Conservation (phyloP, 2,113 vertebrate genomes). For the Sinocyclocheilus rhinocerous region DNA sequence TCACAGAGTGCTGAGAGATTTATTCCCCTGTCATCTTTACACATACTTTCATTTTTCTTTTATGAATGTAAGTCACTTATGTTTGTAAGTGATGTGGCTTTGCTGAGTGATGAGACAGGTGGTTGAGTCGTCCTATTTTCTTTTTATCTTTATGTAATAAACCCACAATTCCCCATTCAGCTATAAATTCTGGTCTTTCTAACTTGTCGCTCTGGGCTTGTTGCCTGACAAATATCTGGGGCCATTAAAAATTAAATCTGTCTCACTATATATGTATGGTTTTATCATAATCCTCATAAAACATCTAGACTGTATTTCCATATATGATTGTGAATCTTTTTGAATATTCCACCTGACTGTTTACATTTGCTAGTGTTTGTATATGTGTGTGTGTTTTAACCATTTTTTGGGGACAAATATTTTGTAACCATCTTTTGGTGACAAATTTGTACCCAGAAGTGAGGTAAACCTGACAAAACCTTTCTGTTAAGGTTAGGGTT, state of each 20-base stretch:
- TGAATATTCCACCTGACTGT: neutral
- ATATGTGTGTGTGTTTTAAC: too few relatives aligned
- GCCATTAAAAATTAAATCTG: neutral
- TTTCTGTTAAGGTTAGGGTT: too few relatives aligned
- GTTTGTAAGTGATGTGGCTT: slow-evolving; percentile 61
- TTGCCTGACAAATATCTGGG: slow-evolving; percentile 23
- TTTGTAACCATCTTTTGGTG: too few relatives aligned
- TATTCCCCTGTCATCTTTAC: slow-evolving; percentile 48
- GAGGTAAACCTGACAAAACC: too few relatives aligned
- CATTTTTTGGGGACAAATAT: too few relatives aligned
- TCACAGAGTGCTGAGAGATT: slow-evolving; percentile 54
- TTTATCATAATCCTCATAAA: slow-evolving; percentile 24
- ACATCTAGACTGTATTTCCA: slow-evolving; percentile 17
- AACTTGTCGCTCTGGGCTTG: slow-evolving; percentile 34
- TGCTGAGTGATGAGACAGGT: slow-evolving; percentile 59
- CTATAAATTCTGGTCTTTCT: slow-evolving; percentile 45
- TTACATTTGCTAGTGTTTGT: too few relatives aligned
- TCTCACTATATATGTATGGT: slow-evolving; percentile 29
- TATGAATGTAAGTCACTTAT: slow-evolving; percentile 43
- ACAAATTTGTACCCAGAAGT: too few relatives aligned
- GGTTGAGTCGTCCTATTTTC: slow-evolving; percentile 39
- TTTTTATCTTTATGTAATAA: slow-evolving; percentile 51
- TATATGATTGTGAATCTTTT: neutral
- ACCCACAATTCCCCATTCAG: slow-evolving; percentile 46
- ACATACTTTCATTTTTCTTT: slow-evolving; percentile 18